phyloP scores from a whole-genome alignment of 2,888 invertebrate genomes.

The Oxytorus armatus region DNA sequence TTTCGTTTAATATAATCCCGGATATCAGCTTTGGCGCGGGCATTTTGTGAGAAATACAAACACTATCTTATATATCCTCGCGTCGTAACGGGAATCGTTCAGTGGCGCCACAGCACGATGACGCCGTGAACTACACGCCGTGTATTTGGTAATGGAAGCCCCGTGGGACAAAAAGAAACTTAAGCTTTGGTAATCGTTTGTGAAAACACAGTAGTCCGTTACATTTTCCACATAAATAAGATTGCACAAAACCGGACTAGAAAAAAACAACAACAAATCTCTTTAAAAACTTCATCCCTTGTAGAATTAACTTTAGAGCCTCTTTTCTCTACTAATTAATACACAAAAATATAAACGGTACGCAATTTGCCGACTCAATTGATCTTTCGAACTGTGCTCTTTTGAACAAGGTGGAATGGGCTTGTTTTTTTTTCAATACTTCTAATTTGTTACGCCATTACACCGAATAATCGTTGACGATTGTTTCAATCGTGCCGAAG shows the following conservation, averaged over 20 bases:
- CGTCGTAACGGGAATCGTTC: constrained; percentile 9
- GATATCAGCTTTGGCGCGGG: constrained; percentile 83
- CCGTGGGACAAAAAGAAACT: constrained; percentile 4
- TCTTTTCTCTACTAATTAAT: constrained; percentile 37
- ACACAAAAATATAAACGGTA: not conserved
- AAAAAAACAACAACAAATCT: not conserved
- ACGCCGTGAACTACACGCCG: not conserved
- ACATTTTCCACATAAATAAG: not conserved
- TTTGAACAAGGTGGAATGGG: constrained; percentile 18
- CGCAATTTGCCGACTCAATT: constrained; percentile 26
- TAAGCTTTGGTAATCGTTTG: constrained; percentile 13
- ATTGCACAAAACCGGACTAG: not conserved
- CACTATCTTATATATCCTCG: constrained; percentile 14
- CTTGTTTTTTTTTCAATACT: not conserved
- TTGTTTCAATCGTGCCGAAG: not conserved
- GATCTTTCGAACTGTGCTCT: not conserved
- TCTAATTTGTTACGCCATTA: not conserved
- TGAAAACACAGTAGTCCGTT: not conserved
- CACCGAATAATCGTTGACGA: constrained; percentile 4
- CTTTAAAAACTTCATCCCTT: constrained; percentile 9
- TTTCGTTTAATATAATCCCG: constrained; percentile 78
- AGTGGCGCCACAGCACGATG: constrained; percentile 39
- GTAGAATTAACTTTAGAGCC: constrained; percentile 11
- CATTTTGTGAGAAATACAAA: constrained; percentile 63
- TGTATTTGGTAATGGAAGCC: not conserved